Evolutionary conservation across 2,113 vertebrate species (phyloP).

Genomic region (Anthoscopus minutus): DNA sequence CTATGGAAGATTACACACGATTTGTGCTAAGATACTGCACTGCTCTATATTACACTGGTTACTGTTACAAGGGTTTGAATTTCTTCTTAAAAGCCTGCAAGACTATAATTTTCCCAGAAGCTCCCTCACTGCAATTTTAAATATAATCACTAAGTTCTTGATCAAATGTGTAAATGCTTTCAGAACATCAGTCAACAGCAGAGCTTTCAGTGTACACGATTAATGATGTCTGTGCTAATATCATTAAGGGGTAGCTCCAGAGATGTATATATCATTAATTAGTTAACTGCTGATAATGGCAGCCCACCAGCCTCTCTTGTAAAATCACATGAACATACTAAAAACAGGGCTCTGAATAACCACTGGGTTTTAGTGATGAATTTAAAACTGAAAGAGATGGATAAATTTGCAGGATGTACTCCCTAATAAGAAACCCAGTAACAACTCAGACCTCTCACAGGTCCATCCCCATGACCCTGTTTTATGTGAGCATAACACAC

Average conservation of each 20-base stretch:
- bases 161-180: slow-evolving; percentile 43
- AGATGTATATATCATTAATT: slow-evolving; percentile 44
- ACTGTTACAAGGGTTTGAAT: neutral
- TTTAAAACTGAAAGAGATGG: neutral
- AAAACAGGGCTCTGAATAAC: neutral
- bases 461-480: neutral
- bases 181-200: slow-evolving; percentile 37
- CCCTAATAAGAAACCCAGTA: neutral
- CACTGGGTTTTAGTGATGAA: neutral
- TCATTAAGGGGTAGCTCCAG: slow-evolving; percentile 12
- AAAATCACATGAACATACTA: neutral
- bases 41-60: neutral
- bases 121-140: slow-evolving; percentile 7
- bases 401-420: neutral
- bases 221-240: slow-evolving; percentile 30
- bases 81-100: neutral
- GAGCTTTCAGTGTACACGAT: neutral
- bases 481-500: neutral
- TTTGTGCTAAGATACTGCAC: neutral
- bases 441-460: neutral
- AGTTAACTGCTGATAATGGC: slow-evolving; percentile 51
- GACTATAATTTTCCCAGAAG: neutral
- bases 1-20: neutral
- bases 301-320: neutral
- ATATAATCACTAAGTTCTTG: slow-evolving; percentile 26